Percentiles rank a stretch among this genome's conserved stretches.
phyloP scores from a whole-genome alignment of 2,113 vertebrate species.

The Mugil cephalus region DNA sequence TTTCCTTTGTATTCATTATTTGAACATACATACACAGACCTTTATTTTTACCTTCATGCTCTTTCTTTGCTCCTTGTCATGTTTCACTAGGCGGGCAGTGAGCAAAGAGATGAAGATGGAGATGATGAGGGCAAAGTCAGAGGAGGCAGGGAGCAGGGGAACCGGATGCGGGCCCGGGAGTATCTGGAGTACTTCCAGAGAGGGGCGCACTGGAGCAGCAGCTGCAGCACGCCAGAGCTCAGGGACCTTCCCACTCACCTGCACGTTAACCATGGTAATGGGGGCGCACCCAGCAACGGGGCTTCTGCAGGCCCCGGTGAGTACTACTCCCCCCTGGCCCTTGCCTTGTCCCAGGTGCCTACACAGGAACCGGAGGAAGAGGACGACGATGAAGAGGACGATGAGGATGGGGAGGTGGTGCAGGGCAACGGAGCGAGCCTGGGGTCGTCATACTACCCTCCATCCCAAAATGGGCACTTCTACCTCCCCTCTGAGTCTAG shows the following conservation, averaged over 20 bases:
- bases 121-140: constrained; percentile 72
- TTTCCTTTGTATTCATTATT: neutral
- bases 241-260: constrained; percentile 84
- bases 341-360: constrained; percentile 74
- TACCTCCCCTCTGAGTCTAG: constrained; percentile 83
- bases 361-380: constrained; percentile 87
- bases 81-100: constrained; percentile 79
- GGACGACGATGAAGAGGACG: constrained; percentile 87
- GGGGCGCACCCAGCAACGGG: constrained; percentile 81
- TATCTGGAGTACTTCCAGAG: constrained; percentile 98
- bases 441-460: constrained; percentile 83
- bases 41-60: neutral
- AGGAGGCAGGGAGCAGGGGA: constrained; percentile 88
- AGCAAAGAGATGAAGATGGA: constrained; percentile 76
- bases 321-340: constrained; percentile 81
- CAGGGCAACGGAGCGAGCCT: constrained; percentile 74
- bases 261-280: constrained; percentile 87
- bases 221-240: constrained; percentile 87
- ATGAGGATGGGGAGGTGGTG: constrained; percentile 79
- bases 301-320: constrained; percentile 70
- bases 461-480: constrained; percentile 90
- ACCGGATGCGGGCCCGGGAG: constrained; percentile 92
- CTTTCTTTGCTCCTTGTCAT: constrained; percentile 25
- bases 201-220: constrained; percentile 86
- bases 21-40: neutral